Evolutionary conservation across 2,797 vertebrate species (phyloP).

Genomic region (Mormyrops boulengeri): DNA sequence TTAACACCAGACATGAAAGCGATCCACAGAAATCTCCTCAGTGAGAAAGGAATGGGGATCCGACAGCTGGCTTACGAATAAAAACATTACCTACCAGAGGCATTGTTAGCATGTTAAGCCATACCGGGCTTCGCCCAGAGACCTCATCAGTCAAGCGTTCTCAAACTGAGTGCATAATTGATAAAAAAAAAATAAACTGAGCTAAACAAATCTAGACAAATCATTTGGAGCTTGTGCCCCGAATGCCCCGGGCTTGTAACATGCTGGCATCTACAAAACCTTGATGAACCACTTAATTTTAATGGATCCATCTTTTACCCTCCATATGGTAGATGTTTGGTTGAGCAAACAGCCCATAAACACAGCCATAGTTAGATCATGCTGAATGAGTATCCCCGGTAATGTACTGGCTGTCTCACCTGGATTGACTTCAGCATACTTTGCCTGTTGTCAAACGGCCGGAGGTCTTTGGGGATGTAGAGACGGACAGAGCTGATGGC

Average conservation of each 20-base stretch:
- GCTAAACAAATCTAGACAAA: not conserved
- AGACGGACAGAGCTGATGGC: conserved; percentile 92
- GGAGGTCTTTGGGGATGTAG: conserved; percentile 91
- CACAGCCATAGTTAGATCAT: not conserved
- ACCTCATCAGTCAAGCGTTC: not conserved
- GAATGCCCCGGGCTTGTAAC: not conserved
- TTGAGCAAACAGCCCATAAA: not conserved
- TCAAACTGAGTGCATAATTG: not conserved
- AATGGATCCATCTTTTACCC: not conserved
- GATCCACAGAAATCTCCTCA: not conserved
- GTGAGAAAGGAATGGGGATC: not conserved
- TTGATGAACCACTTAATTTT: not conserved
- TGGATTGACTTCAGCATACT: conserved; percentile 92
- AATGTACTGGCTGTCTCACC: conserved; percentile 16
- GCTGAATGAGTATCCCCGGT: not conserved
- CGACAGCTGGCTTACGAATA: not conserved
- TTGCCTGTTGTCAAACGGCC: conserved; percentile 86
- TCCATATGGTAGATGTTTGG: not conserved
- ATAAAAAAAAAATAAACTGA: not conserved
- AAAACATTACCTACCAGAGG: not conserved
- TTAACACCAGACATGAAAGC: not conserved
- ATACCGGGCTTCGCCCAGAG: not conserved
- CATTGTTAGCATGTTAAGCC: not conserved
- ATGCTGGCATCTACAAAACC: not conserved
- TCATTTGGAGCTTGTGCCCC: not conserved